phyloP scores from a whole-genome alignment of 35 echinoderm and acorn worm genomes.

The Anneissia japonica region DNA sequence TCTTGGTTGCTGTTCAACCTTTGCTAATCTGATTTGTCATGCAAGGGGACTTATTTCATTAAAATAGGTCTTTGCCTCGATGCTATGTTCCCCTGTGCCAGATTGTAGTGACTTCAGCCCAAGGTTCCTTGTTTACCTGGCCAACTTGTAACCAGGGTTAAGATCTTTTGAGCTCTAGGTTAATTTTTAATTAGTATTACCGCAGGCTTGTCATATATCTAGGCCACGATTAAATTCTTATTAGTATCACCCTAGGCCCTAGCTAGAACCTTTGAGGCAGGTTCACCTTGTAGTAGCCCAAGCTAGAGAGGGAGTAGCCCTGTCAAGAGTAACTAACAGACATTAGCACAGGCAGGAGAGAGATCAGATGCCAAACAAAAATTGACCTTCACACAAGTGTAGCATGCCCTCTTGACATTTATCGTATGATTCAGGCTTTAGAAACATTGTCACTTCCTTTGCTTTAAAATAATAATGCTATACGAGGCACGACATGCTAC shows the following conservation, averaged over 20 bases:
- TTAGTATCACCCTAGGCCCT: not conserved
- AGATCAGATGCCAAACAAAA: not conserved
- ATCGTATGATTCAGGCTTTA: not conserved
- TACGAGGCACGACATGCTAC: too few relatives aligned
- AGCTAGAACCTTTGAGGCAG: not conserved
- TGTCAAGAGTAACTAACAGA: not conserved
- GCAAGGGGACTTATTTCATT: too few relatives aligned
- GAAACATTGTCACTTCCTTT: not conserved
- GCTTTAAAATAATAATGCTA: not conserved
- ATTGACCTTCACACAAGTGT: not conserved
- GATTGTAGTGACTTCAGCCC: too few relatives aligned
- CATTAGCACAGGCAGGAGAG: not conserved
- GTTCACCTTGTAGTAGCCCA: not conserved
- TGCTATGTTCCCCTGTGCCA: too few relatives aligned
- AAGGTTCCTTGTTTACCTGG: too few relatives aligned
- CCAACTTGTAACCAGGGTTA: too few relatives aligned
- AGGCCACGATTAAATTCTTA: not conserved
- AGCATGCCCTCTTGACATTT: not conserved
- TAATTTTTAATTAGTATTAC: too few relatives aligned
- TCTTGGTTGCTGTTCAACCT: too few relatives aligned
- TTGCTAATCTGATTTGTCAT: too few relatives aligned
- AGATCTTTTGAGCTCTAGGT: too few relatives aligned
- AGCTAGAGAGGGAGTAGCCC: not conserved
- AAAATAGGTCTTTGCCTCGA: too few relatives aligned
- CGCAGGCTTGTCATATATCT: too few relatives aligned